These are phyloP conservation scores for Danaus melanippus DNA, from an alignment of 1,140 invertebrate genomes.

Conservation along the genomic window DNA sequence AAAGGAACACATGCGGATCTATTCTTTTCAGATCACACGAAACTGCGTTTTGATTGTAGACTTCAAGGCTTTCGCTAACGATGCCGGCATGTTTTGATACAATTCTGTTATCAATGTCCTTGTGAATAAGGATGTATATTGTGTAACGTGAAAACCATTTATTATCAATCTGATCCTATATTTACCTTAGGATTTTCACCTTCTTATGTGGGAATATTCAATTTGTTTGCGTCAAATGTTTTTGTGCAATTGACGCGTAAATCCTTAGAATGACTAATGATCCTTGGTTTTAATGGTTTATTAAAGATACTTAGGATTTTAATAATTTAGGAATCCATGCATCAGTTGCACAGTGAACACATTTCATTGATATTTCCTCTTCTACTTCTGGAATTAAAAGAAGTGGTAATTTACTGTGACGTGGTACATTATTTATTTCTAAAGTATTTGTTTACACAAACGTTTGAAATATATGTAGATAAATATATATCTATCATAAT, in stretches of 20 bases:
- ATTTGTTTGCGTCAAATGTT: constrained; percentile 68
- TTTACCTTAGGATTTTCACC: constrained; percentile 68
- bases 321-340: constrained; percentile 1
- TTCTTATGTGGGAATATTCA: constrained; percentile 65
- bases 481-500: too few relatives aligned
- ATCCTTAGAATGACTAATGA: constrained; percentile 61
- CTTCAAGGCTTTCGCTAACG: constrained; percentile 45
- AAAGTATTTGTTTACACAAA: too few relatives aligned
- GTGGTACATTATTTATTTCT: too few relatives aligned
- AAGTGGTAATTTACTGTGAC: too few relatives aligned
- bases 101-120: constrained; percentile 22
- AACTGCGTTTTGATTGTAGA: constrained; percentile 57
- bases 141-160: constrained; percentile 39
- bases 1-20: constrained; percentile 51
- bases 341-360: too few relatives aligned
- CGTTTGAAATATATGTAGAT: too few relatives aligned
- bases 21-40: constrained; percentile 53
- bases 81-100: constrained; percentile 22
- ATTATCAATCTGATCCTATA: constrained; percentile 53
- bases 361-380: too few relatives aligned
- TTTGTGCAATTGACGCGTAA: constrained; percentile 66
- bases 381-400: too few relatives aligned
- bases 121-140: constrained; percentile 20
- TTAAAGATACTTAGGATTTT: constrained; percentile 30
- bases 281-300: constrained; percentile 34